These are phyloP conservation scores for Halcyon senegalensis DNA, from an alignment of 2,113 vertebrate genomes.

Conservation along the genomic window DNA sequence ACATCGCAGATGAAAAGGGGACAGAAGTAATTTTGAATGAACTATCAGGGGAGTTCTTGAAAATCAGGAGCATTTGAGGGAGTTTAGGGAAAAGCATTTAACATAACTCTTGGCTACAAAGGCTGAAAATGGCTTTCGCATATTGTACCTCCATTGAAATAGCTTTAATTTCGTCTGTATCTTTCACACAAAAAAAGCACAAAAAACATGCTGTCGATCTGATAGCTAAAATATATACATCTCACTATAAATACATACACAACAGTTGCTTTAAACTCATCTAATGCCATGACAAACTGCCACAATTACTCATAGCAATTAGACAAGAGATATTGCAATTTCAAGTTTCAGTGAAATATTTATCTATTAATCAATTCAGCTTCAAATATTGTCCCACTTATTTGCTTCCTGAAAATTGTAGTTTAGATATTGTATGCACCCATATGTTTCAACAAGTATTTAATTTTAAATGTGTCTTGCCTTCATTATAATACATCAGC, in stretches of 20 bases:
- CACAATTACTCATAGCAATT: neutral
- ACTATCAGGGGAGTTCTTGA: slow-evolving; percentile 53
- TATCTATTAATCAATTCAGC: neutral
- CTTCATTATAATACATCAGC: slow-evolving; percentile 20
- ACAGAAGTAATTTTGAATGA: slow-evolving; percentile 63
- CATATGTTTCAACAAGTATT: neutral
- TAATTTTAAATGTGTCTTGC: neutral
- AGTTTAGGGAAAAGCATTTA: slow-evolving; percentile 27
- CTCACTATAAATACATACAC: neutral
- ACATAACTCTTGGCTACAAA: slow-evolving; percentile 28
- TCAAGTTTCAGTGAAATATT: neutral
- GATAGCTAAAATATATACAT: neutral
- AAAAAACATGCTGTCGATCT: neutral
- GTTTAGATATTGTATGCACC: neutral
- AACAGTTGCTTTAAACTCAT: neutral
- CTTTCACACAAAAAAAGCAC: neutral
- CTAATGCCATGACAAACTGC: neutral
- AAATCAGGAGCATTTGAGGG: slow-evolving; percentile 58
- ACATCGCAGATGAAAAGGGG: slow-evolving; percentile 46
- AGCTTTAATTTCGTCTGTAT: slow-evolving; percentile 12
- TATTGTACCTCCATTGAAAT: slow-evolving; percentile 2
- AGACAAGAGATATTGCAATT: neutral
- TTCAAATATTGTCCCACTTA: neutral
- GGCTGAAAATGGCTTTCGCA: slow-evolving; percentile 26
- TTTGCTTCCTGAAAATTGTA: neutral